phyloP scores from a whole-genome alignment of 2,797 vertebrate genomes.

The Oophaga sylvatica region DNA sequence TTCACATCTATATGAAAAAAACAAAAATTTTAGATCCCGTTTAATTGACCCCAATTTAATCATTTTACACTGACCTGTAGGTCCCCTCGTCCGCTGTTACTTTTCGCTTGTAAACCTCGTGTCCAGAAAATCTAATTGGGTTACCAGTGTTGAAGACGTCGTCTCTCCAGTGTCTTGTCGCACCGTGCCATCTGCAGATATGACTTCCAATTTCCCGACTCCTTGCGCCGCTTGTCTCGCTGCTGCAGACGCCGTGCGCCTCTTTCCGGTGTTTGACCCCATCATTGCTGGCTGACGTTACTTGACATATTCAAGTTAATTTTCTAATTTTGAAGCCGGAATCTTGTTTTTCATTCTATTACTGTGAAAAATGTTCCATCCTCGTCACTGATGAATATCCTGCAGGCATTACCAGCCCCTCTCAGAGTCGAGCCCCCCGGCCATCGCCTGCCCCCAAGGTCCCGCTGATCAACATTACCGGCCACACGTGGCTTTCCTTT shows the following conservation, averaged over 20 bases:
- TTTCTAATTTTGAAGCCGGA: constrained; percentile 1
- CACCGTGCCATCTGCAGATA: constrained; percentile 30
- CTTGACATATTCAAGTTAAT: constrained; percentile 5
- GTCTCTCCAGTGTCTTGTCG: background rate
- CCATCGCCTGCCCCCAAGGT: too few species aligned
- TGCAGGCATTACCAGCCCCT: background rate
- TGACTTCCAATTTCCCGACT: constrained; percentile 49
- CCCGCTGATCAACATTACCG: too few species aligned
- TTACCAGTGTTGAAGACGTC: background rate
- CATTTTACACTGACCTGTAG: background rate
- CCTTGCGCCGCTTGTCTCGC: constrained; percentile 18
- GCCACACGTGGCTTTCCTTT: too few species aligned
- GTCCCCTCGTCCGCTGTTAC: background rate
- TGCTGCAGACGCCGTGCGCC: background rate
- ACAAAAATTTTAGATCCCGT: too few species aligned
- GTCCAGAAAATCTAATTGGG: background rate
- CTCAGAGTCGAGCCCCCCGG: too few species aligned
- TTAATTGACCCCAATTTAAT: too few species aligned
- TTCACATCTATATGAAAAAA: background rate
- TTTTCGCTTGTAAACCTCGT: background rate
- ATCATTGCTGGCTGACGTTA: background rate
- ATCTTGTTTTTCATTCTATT: constrained; percentile 46
- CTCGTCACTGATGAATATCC: constrained; percentile 36
- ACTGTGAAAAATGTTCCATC: constrained; percentile 44
- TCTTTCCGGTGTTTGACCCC: constrained; percentile 35